Evolutionary conservation across 2,888 invertebrate genomes (phyloP), one percentile per base, ranked within the genome.

Genomic region (Dasypogon diadema): DNA sequence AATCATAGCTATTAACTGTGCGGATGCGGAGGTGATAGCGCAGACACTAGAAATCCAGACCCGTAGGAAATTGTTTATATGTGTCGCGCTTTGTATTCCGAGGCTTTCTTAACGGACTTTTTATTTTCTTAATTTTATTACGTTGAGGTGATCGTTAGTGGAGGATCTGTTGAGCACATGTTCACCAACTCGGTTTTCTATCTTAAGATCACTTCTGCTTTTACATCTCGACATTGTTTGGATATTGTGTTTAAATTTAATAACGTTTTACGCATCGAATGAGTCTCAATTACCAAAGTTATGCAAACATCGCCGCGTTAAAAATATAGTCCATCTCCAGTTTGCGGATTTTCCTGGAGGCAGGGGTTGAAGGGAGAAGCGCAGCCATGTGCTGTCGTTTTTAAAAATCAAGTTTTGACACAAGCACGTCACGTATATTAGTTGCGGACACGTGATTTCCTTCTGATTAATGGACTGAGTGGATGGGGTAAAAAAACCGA

Each of bases 151-250:
- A 77, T 77, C 75, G 75, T 75, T 68, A 75, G 65, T 75, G 60
- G 77, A 77, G 77, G 77, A 77, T 77, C 76, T 77, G 77, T 75
- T 77, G 76, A 77, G 77, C 77, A 77, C 76, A 76, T 77, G 77
- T 77, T 77, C 75, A 51, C 54, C 54, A 70, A 34, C 21, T 70
- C 70, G 70, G 70, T 70, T 70, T 70, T 70, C 70, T 70, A 54
- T 70, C 70, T 54, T 70, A 70, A 70, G 70, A 54, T 70, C 54
- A 70, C 54, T 70, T 70, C 30, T n/a, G 54, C 21, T 30, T 70
- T 70, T 54, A 54, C 18, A 30, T 54, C 68, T n/a, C 24, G 70
- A 26, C 51, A 54, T 70, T 70, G 70, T 70, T 70, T 70, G 37
- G 70, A 70, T 54, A 70, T 70, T 70, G 70, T 51, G 70, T 70